Evolutionary conservation across 2,797 vertebrate species (phyloP).

Genomic region (Monodelphis domestica): DNA sequence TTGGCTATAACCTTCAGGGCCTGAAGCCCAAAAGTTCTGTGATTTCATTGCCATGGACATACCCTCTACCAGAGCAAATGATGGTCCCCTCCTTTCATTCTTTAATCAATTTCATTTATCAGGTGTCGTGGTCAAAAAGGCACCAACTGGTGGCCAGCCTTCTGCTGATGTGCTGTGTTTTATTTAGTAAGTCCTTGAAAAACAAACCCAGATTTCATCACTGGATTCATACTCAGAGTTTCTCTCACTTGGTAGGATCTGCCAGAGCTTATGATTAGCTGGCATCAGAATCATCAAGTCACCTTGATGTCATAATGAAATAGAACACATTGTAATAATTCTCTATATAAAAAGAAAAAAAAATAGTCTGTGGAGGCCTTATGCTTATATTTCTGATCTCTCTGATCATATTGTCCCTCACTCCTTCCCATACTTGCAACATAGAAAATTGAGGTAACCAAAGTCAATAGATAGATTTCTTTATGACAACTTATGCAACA

Average conservation of each 20-base stretch:
- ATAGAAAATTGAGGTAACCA: neutral
- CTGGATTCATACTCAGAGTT: neutral
- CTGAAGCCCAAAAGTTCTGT: neutral
- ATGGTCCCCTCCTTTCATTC: neutral
- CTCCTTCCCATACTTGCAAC: neutral
- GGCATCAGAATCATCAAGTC: neutral
- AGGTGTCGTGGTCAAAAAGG: neutral
- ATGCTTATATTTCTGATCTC: neutral
- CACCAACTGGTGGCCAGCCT: neutral
- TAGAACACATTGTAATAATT: neutral
- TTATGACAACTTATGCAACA: neutral
- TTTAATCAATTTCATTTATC: neutral
- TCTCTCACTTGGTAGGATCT: neutral
- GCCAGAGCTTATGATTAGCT: neutral
- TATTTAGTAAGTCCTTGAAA: neutral
- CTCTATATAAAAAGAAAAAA: neutral
- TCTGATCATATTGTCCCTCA: neutral
- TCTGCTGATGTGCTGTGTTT: neutral
- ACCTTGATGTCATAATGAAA: neutral
- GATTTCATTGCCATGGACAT: neutral
- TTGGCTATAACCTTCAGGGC: neutral
- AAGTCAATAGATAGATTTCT: no score
- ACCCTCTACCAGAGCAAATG: neutral
- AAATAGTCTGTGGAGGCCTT: neutral
- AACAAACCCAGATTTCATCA: neutral